These are phyloP conservation scores for Alviniconcha marisindica DNA, from an alignment of 1,140 invertebrate species.

Conservation along the genomic window DNA sequence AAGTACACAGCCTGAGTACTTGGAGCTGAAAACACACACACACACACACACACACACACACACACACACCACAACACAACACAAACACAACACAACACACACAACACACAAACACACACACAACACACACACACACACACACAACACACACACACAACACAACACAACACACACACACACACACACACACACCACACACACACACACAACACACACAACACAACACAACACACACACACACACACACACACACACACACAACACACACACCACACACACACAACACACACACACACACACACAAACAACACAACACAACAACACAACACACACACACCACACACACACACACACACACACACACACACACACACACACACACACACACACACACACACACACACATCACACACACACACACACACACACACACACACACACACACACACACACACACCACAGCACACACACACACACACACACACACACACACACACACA, in stretches of 20 bases:
- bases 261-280: neutral
- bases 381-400: slow-evolving; percentile 18
- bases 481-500: no score
- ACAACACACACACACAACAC: neutral
- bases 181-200: neutral
- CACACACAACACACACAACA: neutral
- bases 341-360: slow-evolving; percentile 7
- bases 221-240: neutral
- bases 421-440: neutral
- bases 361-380: slow-evolving; percentile 7
- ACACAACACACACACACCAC: no score
- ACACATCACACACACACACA: slow-evolving; percentile 29
- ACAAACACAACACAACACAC: no score
- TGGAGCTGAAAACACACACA: no score
- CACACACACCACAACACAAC: no score
- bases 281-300: neutral
- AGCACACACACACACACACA: no score
- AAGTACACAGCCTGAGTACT: no score
- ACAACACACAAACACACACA: no score
- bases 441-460: no score
- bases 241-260: neutral
- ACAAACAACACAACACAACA: no score
- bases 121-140: no score
- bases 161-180: neutral
- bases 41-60: no score